These are phyloP conservation scores for Piaya cayana DNA, from an alignment of 2,113 vertebrate species.

Conservation along the genomic window DNA sequence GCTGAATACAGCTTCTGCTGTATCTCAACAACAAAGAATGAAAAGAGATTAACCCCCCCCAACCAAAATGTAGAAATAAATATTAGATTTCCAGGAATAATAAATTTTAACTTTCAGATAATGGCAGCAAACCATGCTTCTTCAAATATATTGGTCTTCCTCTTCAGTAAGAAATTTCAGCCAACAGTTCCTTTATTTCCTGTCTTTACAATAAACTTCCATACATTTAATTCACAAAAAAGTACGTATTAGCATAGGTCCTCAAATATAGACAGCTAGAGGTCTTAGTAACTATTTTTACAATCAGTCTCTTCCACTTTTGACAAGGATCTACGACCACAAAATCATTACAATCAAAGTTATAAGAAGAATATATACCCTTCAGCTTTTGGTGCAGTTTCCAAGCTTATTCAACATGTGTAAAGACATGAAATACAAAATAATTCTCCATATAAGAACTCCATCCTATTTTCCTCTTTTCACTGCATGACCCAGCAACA, in stretches of 20 bases:
- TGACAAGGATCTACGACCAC: not conserved
- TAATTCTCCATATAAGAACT: not conserved
- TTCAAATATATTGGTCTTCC: not conserved
- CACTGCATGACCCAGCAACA: not conserved
- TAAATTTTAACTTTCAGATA: not conserved
- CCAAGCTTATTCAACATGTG: not conserved
- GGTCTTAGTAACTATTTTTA: not conserved
- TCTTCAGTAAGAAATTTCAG: not conserved
- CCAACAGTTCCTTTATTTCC: not conserved
- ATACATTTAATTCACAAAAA: not conserved
- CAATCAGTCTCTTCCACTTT: not conserved
- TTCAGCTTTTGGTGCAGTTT: not conserved
- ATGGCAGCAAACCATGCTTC: not conserved
- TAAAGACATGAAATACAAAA: not conserved
- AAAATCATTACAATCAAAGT: not conserved
- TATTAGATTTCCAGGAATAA: not conserved
- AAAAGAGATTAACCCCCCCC: not conserved
- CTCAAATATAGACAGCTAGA: not conserved
- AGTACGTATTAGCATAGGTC: not conserved
- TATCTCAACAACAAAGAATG: not conserved
- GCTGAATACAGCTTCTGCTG: not conserved
- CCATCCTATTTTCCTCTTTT: not conserved
- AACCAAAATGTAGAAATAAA: not conserved
- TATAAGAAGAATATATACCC: not conserved
- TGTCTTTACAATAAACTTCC: not conserved